These are phyloP conservation scores for Menura novaehollandiae DNA, from an alignment of 2,113 vertebrate species.

Conservation along the genomic window DNA sequence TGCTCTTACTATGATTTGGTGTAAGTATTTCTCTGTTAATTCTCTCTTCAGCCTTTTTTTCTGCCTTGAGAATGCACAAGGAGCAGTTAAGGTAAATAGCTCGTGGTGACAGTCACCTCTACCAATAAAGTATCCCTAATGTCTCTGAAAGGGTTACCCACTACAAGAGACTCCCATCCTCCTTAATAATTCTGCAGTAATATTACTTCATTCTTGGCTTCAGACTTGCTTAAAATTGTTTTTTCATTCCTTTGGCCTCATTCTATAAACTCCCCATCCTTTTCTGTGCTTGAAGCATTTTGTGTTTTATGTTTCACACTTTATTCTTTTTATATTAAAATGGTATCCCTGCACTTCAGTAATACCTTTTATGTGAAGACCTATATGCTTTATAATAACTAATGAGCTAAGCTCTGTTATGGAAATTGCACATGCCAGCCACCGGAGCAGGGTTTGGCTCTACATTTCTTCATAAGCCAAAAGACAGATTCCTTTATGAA, in stretches of 20 bases:
- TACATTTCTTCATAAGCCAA: neutral
- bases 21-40: neutral
- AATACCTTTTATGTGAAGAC: neutral
- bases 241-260: slow-evolving; percentile 5
- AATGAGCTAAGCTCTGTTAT: neutral
- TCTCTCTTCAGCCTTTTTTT: neutral
- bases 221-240: slow-evolving; percentile 21
- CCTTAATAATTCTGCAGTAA: neutral
- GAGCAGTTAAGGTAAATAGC: neutral
- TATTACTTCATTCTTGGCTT: neutral
- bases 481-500: neutral
- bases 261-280: neutral
- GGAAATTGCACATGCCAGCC: neutral
- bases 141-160: neutral
- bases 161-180: neutral
- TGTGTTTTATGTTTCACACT: slow-evolving; percentile 40
- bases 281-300: slow-evolving; percentile 24
- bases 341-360: neutral
- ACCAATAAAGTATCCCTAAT: neutral
- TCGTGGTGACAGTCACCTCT: neutral
- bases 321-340: neutral
- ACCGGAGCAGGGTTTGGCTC: neutral
- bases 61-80: neutral
- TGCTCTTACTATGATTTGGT: neutral
- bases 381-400: neutral